Conservation (phyloP, 2,113 vertebrate genomes). For the Eidolon helvum region DNA sequence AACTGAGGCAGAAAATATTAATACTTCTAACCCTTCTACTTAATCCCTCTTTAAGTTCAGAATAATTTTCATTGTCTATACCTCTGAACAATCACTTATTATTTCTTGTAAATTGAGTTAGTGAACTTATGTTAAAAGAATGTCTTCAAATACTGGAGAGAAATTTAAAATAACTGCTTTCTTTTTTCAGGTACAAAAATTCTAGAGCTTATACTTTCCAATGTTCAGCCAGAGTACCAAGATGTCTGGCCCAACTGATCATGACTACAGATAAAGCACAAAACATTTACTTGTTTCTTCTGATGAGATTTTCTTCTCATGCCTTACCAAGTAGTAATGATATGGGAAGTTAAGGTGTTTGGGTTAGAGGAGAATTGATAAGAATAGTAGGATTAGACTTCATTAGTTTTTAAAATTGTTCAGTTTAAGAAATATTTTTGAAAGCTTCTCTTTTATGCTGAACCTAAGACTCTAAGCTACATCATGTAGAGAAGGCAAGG, state of each 20-base stretch:
- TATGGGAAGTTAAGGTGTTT: not conserved
- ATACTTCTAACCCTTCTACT: conserved; percentile 33
- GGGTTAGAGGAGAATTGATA: not conserved
- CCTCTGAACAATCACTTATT: conserved; percentile 49
- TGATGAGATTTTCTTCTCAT: not conserved
- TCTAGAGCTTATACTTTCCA: not conserved
- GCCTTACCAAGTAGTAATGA: not conserved
- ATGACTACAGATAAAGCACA: not conserved
- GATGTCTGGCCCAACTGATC: not conserved
- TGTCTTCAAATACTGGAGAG: not conserved
- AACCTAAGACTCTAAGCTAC: not conserved
- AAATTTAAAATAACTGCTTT: conserved; percentile 43
- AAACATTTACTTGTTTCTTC: not conserved
- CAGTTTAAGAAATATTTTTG: not conserved
- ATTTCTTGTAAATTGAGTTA: conserved; percentile 59
- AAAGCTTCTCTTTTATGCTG: not conserved
- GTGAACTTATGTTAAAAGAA: conserved; percentile 40
- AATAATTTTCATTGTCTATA: conserved; percentile 44
- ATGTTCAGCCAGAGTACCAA: not conserved
- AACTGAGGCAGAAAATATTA: conserved; percentile 73
- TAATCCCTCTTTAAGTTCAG: conserved; percentile 60
- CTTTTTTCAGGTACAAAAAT: not conserved
- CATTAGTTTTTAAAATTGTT: not conserved
- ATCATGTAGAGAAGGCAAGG: not conserved
- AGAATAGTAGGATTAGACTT: not conserved